Base-by-base conservation (phyloP, 2,888 invertebrate species). In the Cantharis nigra region DNA sequence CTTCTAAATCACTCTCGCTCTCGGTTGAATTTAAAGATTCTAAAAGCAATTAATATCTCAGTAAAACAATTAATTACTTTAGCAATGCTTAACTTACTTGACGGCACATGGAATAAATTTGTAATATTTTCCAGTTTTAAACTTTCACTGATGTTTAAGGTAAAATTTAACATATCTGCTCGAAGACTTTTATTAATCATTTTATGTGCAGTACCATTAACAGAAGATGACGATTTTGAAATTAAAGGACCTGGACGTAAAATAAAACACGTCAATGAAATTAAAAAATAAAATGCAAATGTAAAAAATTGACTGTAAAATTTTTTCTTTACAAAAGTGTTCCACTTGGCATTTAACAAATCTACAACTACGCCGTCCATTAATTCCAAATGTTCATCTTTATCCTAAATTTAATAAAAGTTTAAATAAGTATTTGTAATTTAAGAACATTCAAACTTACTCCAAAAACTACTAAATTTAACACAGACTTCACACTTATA, bases 281-380 rank as follows among this genome's bases (percentile, higher is more conserved):
- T 91, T 28, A 97, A 86, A 87, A 98, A 99, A 88, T 99, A 98
- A 78, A 95, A 92, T 11, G 95, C 92, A 88, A 99, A 99, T 74
- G 96, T 91, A 79, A 96, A 93, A 87, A 99, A 98, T 86, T 98
- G 96, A 5, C 95, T 91, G 88, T 98, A 98, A 89, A 98, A 98
- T 78, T 98, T 96, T 80, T 94, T 95, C 89, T 97, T 97, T 2
- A 97, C 97, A 87, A 98, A 99, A 0, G 98, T 96, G 85, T 98
- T 97, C 99, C 99, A 99, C 90, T 99, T 99, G 3, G 98, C 97
- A 86, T 97, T 95, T 11, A 99, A 89, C 14, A 99, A 91, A 87
- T 98, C 97, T 18, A 98, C 96, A 69, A 99, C 90, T 83, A 98
- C 94, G 0, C 98, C 98, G 87, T 98, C 98, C 90, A 99, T 92